Conservation (phyloP, 2,797 vertebrate species). For the Melanotaenia boesemani region DNA sequence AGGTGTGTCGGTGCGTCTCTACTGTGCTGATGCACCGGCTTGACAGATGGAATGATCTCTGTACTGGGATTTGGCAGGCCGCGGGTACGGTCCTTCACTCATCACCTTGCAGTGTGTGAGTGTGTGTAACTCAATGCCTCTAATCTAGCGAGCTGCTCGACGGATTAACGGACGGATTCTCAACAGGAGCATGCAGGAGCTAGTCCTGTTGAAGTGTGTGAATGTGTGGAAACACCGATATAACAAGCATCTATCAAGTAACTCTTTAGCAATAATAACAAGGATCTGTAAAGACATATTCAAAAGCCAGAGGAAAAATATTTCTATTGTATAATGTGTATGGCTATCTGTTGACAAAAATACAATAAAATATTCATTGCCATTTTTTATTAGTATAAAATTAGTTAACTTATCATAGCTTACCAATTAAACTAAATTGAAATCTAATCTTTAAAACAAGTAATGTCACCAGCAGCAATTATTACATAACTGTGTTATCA, state of each 20-base stretch:
- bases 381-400: neutral
- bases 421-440: neutral
- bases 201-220: slow-evolving; percentile 64
- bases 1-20: slow-evolving; percentile 57
- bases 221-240: slow-evolving; percentile 33
- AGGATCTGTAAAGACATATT: slow-evolving; percentile 43
- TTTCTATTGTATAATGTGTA: neutral
- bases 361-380: neutral
- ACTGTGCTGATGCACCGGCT: slow-evolving; percentile 68
- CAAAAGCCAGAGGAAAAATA: slow-evolving; percentile 40
- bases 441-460: neutral
- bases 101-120: slow-evolving; percentile 77
- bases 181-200: slow-evolving; percentile 80
- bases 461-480: neutral
- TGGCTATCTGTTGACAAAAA: neutral
- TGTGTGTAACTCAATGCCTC: slow-evolving; percentile 85
- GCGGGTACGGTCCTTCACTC: slow-evolving; percentile 82
- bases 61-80: slow-evolving; percentile 79
- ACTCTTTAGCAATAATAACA: slow-evolving; percentile 49
- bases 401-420: too few relatives aligned
- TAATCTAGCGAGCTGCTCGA: slow-evolving; percentile 84
- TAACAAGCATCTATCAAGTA: slow-evolving; percentile 46
- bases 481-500: neutral
- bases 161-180: slow-evolving; percentile 83
- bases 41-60: slow-evolving; percentile 80